These are phyloP conservation scores for Helicoverpa assulta DNA, from an alignment of 2,888 invertebrate genomes.

Conservation along the genomic window DNA sequence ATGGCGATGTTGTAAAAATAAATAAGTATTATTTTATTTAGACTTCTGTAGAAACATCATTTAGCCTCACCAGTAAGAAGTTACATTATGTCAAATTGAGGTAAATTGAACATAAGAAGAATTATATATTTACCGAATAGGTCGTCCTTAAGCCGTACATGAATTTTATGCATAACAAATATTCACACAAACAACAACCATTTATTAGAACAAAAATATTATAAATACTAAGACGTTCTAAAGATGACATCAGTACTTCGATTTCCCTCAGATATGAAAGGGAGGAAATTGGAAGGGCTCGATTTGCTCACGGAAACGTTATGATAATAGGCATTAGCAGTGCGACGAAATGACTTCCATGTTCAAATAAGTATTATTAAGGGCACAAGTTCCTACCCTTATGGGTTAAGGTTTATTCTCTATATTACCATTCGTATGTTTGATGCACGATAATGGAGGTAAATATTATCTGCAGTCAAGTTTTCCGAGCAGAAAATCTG, in stretches of 20 bases:
- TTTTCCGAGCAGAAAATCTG: background rate
- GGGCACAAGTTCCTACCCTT: background rate
- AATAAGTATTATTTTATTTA: no score
- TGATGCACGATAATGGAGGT: background rate
- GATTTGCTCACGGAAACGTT: conserved; percentile 63
- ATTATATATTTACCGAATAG: no score
- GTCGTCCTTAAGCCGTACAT: no score
- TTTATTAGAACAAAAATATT: background rate
- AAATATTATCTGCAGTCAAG: background rate
- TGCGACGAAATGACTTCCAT: conserved; percentile 36
- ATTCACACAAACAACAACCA: background rate
- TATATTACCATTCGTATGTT: background rate
- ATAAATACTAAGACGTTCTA: conserved; percentile 10
- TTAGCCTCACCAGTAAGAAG: no score
- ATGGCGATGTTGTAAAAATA: no score
- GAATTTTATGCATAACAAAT: no score
- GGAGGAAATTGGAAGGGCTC: conserved; percentile 67
- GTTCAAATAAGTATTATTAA: conserved; percentile 5
- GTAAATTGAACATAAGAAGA: no score
- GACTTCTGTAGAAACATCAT: no score
- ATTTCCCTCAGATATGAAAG: conserved; percentile 64
- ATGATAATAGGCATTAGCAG: conserved; percentile 64
- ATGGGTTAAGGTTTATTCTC: background rate
- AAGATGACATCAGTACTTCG: conserved; percentile 58
- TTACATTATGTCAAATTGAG: no score